Conservation (phyloP, 2,797 vertebrate genomes). For the Pseudochirops cupreus region DNA sequence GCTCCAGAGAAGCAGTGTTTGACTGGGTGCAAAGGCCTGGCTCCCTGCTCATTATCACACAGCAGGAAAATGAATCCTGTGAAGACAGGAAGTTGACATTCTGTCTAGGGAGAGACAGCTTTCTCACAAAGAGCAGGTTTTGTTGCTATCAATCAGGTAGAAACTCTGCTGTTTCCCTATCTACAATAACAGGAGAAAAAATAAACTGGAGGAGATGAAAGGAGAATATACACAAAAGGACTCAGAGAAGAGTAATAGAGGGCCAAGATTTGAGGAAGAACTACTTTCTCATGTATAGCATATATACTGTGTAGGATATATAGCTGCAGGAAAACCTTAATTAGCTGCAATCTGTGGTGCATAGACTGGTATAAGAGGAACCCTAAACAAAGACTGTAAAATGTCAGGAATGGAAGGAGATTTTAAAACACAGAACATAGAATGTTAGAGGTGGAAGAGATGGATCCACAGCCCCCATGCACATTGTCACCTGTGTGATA, state of each 20-base stretch:
- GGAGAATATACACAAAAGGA: neutral
- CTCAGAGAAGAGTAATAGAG: neutral
- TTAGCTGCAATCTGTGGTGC: neutral
- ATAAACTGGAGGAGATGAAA: constrained; percentile 4
- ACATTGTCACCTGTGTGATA: neutral
- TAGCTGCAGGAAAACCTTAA: neutral
- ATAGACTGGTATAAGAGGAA: neutral
- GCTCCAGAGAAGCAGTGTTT: neutral
- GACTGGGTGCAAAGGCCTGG: neutral
- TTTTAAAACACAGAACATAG: neutral
- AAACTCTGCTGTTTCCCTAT: neutral
- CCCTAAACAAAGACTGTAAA: neutral
- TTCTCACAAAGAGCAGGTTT: neutral
- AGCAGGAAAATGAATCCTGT: neutral
- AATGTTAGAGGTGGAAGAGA: neutral
- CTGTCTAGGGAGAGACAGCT: neutral
- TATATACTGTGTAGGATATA: neutral
- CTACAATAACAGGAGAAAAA: constrained; percentile 9
- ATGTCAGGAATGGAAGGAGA: neutral
- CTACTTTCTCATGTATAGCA: neutral
- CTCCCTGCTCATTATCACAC: neutral
- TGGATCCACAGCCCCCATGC: neutral
- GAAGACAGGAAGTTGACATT: neutral
- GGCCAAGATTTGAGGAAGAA: neutral
- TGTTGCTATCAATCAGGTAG: too few relatives aligned